phyloP scores from a whole-genome alignment of 2,888 invertebrate species.

The Cryptops parisi region DNA sequence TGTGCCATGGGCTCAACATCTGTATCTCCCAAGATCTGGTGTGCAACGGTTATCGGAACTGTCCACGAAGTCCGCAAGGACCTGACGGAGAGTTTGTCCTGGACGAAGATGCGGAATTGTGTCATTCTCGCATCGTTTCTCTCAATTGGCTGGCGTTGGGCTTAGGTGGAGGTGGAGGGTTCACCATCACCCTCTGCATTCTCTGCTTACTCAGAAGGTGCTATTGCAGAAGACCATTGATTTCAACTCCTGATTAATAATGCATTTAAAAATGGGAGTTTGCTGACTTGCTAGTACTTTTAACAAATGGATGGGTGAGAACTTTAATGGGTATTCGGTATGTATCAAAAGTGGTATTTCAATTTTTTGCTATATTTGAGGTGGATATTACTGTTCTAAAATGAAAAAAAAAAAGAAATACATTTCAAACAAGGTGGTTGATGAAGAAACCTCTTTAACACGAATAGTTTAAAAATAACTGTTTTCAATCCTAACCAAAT shows the following conservation, averaged over 20 bases:
- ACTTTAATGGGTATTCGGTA: too few relatives aligned
- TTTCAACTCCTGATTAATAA: slow-evolving; percentile 5
- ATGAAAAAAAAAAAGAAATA: too few relatives aligned
- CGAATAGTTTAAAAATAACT: too few relatives aligned
- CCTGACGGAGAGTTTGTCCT: slow-evolving; percentile 13
- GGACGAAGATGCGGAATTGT: slow-evolving; percentile 22
- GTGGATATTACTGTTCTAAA: too few relatives aligned
- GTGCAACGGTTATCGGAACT: slow-evolving; percentile 77
- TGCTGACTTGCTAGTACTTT: too few relatives aligned
- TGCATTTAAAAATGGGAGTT: too few relatives aligned
- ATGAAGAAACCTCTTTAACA: too few relatives aligned
- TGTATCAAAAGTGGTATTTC: too few relatives aligned
- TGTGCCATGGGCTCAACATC: slow-evolving; percentile 63
- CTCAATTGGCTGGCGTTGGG: slow-evolving; percentile 48
- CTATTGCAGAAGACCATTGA: slow-evolving; percentile 18
- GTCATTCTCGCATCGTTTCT: slow-evolving; percentile 24
- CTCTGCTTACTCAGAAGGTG: slow-evolving; percentile 46
- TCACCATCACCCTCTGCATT: slow-evolving; percentile 42
- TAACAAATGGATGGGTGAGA: too few relatives aligned
- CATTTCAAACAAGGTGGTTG: too few relatives aligned
- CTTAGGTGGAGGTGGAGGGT: slow-evolving; percentile 44
- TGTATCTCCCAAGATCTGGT: slow-evolving; percentile 71
- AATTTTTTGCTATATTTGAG: too few relatives aligned
- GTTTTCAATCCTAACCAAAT: too few relatives aligned
- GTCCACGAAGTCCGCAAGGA: slow-evolving; percentile 38